phyloP scores from a whole-genome alignment of 2,113 vertebrate species.

The Megaceryle maxima region DNA sequence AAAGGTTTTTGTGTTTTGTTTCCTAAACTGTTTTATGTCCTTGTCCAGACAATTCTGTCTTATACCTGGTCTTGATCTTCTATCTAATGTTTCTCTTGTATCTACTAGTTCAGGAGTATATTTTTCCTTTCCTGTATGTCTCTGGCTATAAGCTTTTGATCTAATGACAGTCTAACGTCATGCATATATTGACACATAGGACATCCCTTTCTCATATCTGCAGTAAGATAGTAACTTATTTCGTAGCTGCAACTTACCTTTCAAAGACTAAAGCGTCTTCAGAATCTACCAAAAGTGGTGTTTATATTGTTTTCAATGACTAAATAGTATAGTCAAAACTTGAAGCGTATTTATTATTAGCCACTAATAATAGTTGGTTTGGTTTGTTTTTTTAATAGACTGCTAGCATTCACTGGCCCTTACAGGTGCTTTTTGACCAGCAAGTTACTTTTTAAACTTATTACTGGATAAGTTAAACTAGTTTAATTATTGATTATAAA shows the following conservation, averaged over 20 bases:
- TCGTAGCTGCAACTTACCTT: neutral
- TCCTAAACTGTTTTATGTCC: neutral
- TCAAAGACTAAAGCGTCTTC: neutral
- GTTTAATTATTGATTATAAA: neutral
- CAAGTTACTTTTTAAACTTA: neutral
- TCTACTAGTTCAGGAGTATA: neutral
- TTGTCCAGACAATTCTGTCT: neutral
- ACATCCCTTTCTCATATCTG: neutral
- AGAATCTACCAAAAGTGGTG: neutral
- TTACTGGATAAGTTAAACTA: neutral
- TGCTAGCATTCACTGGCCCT: neutral
- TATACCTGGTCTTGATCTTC: neutral
- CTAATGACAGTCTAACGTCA: neutral
- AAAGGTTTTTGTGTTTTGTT: neutral
- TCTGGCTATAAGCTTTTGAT: neutral
- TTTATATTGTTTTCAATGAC: neutral
- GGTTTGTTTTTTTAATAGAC: neutral
- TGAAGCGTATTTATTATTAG: neutral
- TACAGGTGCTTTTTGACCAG: neutral
- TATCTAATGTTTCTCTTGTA: neutral
- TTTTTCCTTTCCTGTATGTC: neutral
- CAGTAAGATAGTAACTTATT: neutral
- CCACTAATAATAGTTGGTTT: neutral
- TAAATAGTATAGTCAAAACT: neutral
- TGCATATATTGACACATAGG: rapidly evolving